Conservation (phyloP, 2,113 vertebrate genomes). For the Sceloporus undulatus region DNA sequence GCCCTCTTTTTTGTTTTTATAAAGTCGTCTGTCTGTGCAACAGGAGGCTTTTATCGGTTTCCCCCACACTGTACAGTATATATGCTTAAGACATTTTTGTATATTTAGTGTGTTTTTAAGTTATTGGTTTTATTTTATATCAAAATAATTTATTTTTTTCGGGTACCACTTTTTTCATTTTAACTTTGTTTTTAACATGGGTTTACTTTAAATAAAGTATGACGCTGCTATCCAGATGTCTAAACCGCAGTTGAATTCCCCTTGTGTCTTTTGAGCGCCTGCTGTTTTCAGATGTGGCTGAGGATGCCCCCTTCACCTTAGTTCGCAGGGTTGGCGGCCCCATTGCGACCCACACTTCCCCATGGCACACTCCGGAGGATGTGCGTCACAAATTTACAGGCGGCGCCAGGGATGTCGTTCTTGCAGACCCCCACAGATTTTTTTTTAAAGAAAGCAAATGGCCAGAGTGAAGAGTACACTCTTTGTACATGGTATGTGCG, state of each 20-base stretch:
- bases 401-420: no score
- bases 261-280: conserved; percentile 80
- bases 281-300: conserved; percentile 52
- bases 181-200: conserved; percentile 86
- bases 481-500: no score
- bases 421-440: no score
- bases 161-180: conserved; percentile 83
- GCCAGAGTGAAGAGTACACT: no score
- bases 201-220: conserved; percentile 89
- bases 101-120: conserved; percentile 85
- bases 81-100: conserved; percentile 80
- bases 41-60: conserved; percentile 80
- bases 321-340: no score
- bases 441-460: no score
- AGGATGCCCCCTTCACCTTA: no score
- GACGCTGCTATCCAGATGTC: conserved; percentile 84
- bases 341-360: no score
- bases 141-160: conserved; percentile 87
- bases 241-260: conserved; percentile 79
- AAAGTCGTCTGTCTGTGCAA: conserved; percentile 75
- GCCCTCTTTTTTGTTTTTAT: conserved; percentile 44
- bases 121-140: conserved; percentile 86
- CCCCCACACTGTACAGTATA: conserved; percentile 83
- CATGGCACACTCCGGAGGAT: no score
- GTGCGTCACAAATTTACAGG: no score